Conservation (phyloP, 2,113 vertebrate species). For the Myxocyprinus asiaticus region DNA sequence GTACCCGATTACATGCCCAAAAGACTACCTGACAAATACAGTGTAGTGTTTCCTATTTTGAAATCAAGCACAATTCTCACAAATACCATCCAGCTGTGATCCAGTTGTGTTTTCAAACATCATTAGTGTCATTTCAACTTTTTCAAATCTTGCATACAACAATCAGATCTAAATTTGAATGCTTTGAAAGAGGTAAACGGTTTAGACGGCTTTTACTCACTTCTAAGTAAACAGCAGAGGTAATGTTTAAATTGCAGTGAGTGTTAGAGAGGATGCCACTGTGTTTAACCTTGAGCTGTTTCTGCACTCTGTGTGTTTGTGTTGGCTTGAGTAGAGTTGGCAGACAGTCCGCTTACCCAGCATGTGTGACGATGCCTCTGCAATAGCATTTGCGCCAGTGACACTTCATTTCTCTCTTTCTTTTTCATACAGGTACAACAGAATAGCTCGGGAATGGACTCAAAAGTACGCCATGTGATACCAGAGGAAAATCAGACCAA, state of each 20-base stretch:
- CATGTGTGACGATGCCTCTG: conserved; percentile 14
- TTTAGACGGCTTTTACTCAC: not conserved
- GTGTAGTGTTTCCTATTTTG: too few relatives aligned
- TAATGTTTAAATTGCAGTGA: not conserved
- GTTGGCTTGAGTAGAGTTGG: conserved; percentile 25
- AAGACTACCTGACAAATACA: too few relatives aligned
- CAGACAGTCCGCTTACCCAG: conserved; percentile 34
- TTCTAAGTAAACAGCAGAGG: not conserved
- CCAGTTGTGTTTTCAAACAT: too few relatives aligned
- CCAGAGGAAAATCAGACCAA: conserved; percentile 69
- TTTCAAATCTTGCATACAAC: too few relatives aligned
- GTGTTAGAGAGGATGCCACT: not conserved
- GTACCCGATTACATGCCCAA: too few relatives aligned
- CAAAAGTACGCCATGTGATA: conserved; percentile 99
- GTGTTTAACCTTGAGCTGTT: conserved; percentile 43
- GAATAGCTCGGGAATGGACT: conserved; percentile 99
- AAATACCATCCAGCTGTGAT: too few relatives aligned
- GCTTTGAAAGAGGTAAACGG: too few relatives aligned
- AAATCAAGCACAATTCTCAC: too few relatives aligned
- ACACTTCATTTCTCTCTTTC: conserved; percentile 5
- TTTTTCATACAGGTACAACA: conserved; percentile 89
- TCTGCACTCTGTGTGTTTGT: conserved; percentile 29
- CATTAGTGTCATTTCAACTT: too few relatives aligned
- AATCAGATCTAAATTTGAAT: too few relatives aligned
- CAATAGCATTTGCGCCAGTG: not conserved